A percentile compares a stretch with the other conserved stretches of the same genome.
Evolutionary conservation across 53 echinoderm and acorn worm genomes (phyloP).

Genomic region (Luidia sarsii): DNA sequence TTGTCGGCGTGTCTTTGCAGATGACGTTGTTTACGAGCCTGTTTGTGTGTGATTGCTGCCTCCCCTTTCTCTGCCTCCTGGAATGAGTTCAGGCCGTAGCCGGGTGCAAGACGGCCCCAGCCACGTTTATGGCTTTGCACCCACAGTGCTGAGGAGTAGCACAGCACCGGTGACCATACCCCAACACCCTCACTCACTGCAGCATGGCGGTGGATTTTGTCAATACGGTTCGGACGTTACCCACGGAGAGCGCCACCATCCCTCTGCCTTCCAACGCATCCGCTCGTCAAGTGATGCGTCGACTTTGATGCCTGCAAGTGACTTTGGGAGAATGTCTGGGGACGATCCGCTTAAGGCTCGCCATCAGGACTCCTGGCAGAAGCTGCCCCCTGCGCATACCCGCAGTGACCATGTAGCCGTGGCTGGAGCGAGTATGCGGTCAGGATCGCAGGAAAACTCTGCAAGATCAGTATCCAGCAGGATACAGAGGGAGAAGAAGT

Average conservation of each 20-base stretch:
- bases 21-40: too few species aligned
- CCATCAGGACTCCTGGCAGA: not conserved
- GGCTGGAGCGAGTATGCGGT: not conserved
- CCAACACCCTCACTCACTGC: not conserved
- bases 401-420: not conserved
- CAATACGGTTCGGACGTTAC: constrained; percentile 15
- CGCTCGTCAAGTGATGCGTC: not conserved
- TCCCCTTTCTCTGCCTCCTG: too few species aligned
- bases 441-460: not conserved
- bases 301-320: not conserved
- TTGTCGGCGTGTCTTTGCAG: too few species aligned
- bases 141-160: not conserved
- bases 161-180: constrained; percentile 42
- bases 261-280: constrained; percentile 50
- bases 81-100: constrained; percentile 30
- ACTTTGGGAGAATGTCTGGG: constrained; percentile 15
- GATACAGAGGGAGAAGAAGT: not conserved
- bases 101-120: constrained; percentile 22
- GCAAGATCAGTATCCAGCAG: not conserved
- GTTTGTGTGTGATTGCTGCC: too few species aligned
- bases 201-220: constrained; percentile 10
- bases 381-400: not conserved
- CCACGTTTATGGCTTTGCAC: not conserved
- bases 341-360: constrained; percentile 4
- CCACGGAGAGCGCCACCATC: constrained; percentile 24